A percentile compares a stretch with the other conserved stretches of the same genome.
Evolutionary conservation across 1,140 invertebrate species (phyloP).

Genomic region (Leptonema lineaticorne): DNA sequence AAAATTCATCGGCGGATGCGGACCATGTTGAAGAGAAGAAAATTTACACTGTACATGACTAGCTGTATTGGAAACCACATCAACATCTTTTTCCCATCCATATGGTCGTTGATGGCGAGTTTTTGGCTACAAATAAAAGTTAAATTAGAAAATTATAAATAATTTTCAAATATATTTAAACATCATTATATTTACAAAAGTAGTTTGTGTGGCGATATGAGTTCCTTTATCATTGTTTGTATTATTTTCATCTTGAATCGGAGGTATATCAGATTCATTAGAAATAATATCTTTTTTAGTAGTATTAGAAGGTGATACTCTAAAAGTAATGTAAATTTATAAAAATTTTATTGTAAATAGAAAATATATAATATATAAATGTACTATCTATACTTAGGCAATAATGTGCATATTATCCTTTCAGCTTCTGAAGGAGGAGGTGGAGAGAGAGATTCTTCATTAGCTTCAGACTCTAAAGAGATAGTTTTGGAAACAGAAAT

Average conservation of each 20-base stretch:
- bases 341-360: constrained; percentile 19
- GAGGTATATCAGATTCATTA: constrained; percentile 54
- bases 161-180: not conserved
- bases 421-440: constrained; percentile 74
- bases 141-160: not conserved
- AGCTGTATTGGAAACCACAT: constrained; percentile 34
- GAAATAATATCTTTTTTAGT: constrained; percentile 49
- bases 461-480: constrained; percentile 31
- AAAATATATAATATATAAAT: constrained; percentile 19
- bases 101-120: constrained; percentile 71
- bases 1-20: constrained; percentile 47
- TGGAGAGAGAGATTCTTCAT: constrained; percentile 57
- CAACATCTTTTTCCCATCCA: constrained; percentile 65
- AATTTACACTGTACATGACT: constrained; percentile 61
- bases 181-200: constrained; percentile 62
- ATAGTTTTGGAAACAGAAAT: constrained; percentile 35
- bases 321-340: constrained; percentile 47
- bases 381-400: constrained; percentile 65
- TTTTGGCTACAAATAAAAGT: constrained; percentile 61
- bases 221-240: constrained; percentile 31
- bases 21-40: constrained; percentile 64
- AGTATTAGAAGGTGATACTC: constrained; percentile 68
- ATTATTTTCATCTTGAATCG: constrained; percentile 47
- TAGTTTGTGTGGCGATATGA: constrained; percentile 65
- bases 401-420: constrained; percentile 69